phyloP scores from a whole-genome alignment of 2,797 vertebrate genomes.

The Smutsia temminckii region DNA sequence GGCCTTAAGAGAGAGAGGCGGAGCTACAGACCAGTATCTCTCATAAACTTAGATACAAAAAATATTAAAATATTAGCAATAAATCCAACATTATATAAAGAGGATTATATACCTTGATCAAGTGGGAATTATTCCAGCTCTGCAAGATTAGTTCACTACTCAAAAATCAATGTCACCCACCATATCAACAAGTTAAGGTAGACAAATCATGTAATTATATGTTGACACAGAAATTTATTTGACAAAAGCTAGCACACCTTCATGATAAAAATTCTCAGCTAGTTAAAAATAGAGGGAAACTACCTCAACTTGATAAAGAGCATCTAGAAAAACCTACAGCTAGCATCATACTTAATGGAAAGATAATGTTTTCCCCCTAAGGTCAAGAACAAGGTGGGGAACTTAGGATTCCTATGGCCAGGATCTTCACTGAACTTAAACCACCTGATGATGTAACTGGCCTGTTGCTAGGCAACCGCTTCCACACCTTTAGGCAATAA shows the following conservation, averaged over 20 bases:
- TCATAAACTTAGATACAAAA: not conserved
- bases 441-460: no score
- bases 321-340: not conserved
- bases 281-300: not conserved
- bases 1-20: not conserved
- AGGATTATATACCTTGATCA: not conserved
- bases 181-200: not conserved
- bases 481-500: no score
- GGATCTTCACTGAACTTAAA: no score
- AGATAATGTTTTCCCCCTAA: not conserved
- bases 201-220: not conserved
- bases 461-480: no score
- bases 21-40: not conserved
- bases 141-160: not conserved
- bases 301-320: not conserved
- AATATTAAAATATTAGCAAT: not conserved
- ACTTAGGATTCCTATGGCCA: no score
- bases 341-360: not conserved
- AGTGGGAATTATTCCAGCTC: not conserved
- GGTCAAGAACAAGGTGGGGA: not conserved
- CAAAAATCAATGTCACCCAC: not conserved
- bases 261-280: not conserved
- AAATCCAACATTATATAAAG: not conserved
- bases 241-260: not conserved
- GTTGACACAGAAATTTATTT: not conserved